phyloP scores from a whole-genome alignment of 2,113 vertebrate genomes.

The Isichthys henryi region DNA sequence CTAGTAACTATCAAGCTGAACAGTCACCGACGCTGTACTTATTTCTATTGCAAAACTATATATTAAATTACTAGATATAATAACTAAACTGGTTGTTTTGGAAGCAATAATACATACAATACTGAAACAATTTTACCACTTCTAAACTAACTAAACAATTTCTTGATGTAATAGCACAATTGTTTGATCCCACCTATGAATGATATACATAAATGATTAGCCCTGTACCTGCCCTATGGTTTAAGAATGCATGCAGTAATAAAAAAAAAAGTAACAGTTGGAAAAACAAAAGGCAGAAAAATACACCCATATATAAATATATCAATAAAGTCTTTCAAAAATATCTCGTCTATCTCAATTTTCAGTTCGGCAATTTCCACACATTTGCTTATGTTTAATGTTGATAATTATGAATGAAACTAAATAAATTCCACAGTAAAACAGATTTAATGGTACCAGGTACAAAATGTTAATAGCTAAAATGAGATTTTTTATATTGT shows the following conservation, averaged over 20 bases:
- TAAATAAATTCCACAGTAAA: not conserved
- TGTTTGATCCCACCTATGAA: not conserved
- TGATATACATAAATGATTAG: not conserved
- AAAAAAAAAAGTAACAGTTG: not conserved
- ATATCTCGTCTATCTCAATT: not conserved
- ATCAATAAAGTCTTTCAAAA: not conserved
- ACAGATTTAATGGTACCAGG: not conserved
- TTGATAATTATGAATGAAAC: not conserved
- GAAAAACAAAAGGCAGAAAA: not conserved
- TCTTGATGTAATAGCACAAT: not conserved
- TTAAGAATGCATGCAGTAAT: not conserved
- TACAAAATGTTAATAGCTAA: not conserved
- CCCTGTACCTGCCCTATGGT: not conserved
- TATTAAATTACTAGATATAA: not conserved
- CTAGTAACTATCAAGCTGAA: slow-evolving; percentile 5
- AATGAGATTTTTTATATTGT: not conserved
- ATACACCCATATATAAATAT: not conserved
- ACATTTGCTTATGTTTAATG: not conserved
- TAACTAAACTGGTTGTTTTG: not conserved
- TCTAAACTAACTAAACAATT: not conserved
- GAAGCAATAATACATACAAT: not conserved
- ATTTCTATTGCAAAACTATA: not conserved
- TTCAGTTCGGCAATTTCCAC: not conserved
- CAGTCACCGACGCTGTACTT: not conserved
- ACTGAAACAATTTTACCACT: not conserved